Evolutionary conservation across 2,888 invertebrate species (phyloP), one percentile per base, ranked within the genome.

Genomic region (Oasisia sp.): DNA sequence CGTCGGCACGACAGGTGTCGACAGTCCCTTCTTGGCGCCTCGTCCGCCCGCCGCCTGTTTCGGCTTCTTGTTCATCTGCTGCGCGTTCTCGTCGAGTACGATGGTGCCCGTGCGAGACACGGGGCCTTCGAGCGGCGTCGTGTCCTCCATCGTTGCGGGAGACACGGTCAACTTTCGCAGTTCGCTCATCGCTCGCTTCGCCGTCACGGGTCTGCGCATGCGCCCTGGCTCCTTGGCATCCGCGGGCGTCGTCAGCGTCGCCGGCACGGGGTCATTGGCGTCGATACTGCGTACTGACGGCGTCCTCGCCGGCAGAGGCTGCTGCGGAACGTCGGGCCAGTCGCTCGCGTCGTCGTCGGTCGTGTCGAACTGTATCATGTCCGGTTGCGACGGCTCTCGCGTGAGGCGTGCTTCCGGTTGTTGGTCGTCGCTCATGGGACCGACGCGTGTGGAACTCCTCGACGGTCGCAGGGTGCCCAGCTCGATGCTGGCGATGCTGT

Each of bases 401-500:
- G 74, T 74, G 19, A 74, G 2, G 27, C 74, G 3, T 74, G 74
- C 74, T 74, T 74, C 74, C 27, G 74, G 74, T 74, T 19, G 74
- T 3, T n/a, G 7, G 74, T 74, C 74, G 27, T n/a, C 7, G 19
- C 7, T 7, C 19, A 74, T 14, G n/a, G 74, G 74, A 74, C 74
- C 74, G 74, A 74, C 74, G n/a, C 74, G 74, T 19, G 19, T 74
- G 27, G 74, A 74, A 74, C 74, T 74, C 27, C 74, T 74, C 74
- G 74, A 74, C 74, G 74, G 5, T 4, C 74, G 74, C 74, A 74
- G 27, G n/a, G 27, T 74, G 74, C 74, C 74, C 74, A 74, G 7
- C 27, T 74, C 74, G 74, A 74, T 74, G 74, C 74, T 74, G n/a
- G 74, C 74, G 74, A 74, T 74, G 74, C 74, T 74, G 27, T 74